Evolutionary conservation across 2,888 invertebrate species (phyloP).

Genomic region (Xestia c-nigrum): DNA sequence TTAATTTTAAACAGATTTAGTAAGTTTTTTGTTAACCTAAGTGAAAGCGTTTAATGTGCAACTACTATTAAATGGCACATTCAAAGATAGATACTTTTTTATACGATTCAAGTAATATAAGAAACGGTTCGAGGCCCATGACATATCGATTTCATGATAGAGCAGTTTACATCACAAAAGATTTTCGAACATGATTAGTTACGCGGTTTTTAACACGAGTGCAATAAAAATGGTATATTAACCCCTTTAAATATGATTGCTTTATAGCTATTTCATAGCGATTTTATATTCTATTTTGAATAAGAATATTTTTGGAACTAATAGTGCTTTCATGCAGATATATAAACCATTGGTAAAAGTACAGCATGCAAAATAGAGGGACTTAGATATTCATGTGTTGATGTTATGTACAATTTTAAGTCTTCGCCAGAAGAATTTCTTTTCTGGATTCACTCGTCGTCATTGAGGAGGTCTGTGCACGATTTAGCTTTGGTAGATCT

Average conservation of each 20-base stretch:
- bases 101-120: constrained; percentile 42
- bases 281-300: constrained; percentile 35
- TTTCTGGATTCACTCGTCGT: constrained; percentile 85
- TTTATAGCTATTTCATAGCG: constrained; percentile 63
- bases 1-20: constrained; percentile 60
- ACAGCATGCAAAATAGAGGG: constrained; percentile 45
- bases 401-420: constrained; percentile 59
- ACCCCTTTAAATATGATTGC: constrained; percentile 42
- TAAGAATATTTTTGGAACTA: constrained; percentile 50
- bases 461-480: constrained; percentile 93
- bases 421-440: constrained; percentile 41
- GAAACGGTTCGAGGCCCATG: constrained; percentile 44
- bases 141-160: constrained; percentile 53
- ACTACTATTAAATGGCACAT: constrained; percentile 69
- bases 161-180: constrained; percentile 31
- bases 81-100: constrained; percentile 56
- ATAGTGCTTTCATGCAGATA: constrained; percentile 53
- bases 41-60: constrained; percentile 70
- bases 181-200: constrained; percentile 29
- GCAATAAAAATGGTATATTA: constrained; percentile 28
- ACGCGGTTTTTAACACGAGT: constrained; percentile 32
- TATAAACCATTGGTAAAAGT: constrained; percentile 34
- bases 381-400: constrained; percentile 46
- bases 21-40: constrained; percentile 61
- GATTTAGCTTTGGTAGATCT: constrained; percentile 93